Evolutionary conservation across 2,888 invertebrate genomes (phyloP).

Genomic region (Zaprionus bogoriensis): DNA sequence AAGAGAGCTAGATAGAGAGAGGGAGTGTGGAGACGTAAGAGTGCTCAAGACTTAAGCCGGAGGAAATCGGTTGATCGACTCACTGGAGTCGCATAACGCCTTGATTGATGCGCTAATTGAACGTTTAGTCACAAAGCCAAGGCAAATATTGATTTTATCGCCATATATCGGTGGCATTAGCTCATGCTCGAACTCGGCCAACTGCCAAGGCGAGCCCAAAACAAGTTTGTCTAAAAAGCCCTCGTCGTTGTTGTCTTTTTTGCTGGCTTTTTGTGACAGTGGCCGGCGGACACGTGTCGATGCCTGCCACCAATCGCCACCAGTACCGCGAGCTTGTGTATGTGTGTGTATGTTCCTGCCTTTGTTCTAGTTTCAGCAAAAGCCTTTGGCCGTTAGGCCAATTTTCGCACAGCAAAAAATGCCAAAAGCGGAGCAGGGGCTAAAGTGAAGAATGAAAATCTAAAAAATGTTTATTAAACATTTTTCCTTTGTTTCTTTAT

Average conservation of each 20-base stretch:
- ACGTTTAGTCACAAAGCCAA: constrained; percentile 46
- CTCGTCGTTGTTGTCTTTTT: constrained; percentile 27
- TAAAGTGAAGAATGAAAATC: too few species aligned
- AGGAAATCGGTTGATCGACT: too few species aligned
- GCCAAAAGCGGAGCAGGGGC: constrained; percentile 5
- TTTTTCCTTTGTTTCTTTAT: neutral
- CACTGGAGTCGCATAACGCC: constrained; percentile 12
- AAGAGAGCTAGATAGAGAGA: too few species aligned
- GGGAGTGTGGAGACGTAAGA: too few species aligned
- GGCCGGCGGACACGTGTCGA: neutral
- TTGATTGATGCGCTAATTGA: constrained; percentile 63
- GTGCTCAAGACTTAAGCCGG: too few species aligned
- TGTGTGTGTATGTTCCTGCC: constrained; percentile 8
- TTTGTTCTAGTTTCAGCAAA: constrained; percentile 22
- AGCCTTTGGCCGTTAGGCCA: constrained; percentile 60
- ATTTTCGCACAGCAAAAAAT: constrained; percentile 48
- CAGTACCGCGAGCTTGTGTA: constrained; percentile 15
- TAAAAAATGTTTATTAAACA: constrained; percentile 7
- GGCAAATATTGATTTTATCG: constrained; percentile 66
- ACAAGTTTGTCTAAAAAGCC: constrained; percentile 47
- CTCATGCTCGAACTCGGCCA: neutral
- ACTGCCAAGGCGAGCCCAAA: constrained; percentile 19
- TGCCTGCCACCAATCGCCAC: constrained; percentile 17
- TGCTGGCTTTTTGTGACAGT: constrained; percentile 8
- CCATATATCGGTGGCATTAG: constrained; percentile 24